Percentiles rank a stretch among this genome's conserved stretches.
Evolutionary conservation across 2,113 vertebrate species (phyloP).

Genomic region (Eulemur rufifrons): DNA sequence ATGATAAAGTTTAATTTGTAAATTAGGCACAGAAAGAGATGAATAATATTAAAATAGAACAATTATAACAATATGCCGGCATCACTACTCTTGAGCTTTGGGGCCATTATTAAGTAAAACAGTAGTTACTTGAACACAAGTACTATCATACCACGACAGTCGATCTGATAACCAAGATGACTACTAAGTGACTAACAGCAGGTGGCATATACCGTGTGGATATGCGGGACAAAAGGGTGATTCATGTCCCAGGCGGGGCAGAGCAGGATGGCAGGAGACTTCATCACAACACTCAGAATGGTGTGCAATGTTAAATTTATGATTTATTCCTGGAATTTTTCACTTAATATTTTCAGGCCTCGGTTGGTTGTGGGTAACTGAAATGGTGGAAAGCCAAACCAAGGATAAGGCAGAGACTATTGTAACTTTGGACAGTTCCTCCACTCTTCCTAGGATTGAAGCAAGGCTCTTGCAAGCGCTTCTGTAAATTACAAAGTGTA

Average conservation of each 20-base stretch:
- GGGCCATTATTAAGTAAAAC: background rate
- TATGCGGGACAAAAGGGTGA: background rate
- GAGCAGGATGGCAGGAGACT: background rate
- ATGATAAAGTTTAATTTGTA: background rate
- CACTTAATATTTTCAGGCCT: background rate
- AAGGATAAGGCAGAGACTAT: background rate
- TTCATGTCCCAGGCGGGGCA: background rate
- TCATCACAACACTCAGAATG: background rate
- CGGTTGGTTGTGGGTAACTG: background rate
- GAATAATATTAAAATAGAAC: background rate
- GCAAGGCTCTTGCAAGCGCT: background rate
- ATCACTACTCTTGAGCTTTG: background rate
- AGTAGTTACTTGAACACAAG: background rate
- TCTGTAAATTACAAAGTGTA: conserved; percentile 2
- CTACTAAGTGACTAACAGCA: background rate
- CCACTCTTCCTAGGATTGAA: background rate
- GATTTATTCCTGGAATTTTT: background rate
- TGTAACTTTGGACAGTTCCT: background rate
- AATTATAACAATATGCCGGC: background rate
- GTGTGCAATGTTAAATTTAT: background rate
- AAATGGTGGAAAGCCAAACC: background rate
- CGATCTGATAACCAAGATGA: background rate
- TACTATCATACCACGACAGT: background rate
- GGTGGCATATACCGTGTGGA: background rate
- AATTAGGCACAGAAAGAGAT: background rate